Conservation (phyloP, 2,113 vertebrate genomes). For the Genyomyrus donnyi region DNA sequence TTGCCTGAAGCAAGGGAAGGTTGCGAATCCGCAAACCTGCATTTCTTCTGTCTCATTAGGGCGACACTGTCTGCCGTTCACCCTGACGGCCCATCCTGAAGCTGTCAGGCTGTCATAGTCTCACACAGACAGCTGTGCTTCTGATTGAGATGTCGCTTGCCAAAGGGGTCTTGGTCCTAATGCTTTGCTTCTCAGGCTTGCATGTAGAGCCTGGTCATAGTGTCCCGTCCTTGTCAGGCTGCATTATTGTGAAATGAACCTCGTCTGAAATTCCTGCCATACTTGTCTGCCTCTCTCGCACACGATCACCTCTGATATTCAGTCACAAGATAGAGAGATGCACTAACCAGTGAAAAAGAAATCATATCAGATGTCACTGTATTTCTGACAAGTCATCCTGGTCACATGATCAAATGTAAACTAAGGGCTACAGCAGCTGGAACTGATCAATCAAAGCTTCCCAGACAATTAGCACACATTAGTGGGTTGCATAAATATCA, state of each 20-base stretch:
- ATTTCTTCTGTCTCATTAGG: background rate
- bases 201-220: background rate
- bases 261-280: background rate
- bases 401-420: background rate
- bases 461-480: background rate
- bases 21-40: background rate
- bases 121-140: background rate
- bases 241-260: background rate
- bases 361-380: background rate
- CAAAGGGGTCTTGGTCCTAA: background rate
- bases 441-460: background rate
- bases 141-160: background rate
- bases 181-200: background rate
- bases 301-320: background rate
- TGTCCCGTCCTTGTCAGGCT: background rate
- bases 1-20: background rate
- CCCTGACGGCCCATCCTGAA: background rate
- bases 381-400: background rate
- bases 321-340: background rate
- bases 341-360: background rate
- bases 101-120: background rate
- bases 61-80: background rate
- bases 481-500: background rate
- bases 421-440: background rate
- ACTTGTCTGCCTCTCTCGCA: background rate